Evolutionary conservation across 2,113 vertebrate species (phyloP).

Genomic region (human): DNA sequence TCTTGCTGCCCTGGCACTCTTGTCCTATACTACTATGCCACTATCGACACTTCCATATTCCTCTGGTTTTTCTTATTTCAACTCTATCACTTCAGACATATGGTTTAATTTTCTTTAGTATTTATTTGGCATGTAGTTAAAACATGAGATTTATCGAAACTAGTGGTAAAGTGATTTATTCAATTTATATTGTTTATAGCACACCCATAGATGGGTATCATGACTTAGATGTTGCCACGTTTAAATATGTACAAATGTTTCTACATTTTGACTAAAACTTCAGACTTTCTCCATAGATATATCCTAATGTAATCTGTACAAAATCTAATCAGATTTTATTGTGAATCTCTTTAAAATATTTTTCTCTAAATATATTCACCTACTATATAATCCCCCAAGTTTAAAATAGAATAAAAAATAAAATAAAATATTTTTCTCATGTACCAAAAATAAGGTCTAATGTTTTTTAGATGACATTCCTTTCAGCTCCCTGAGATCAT

Average conservation of each 20-base stretch:
- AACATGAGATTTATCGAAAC: not conserved
- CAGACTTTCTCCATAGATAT: not conserved
- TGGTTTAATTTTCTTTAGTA: not conserved
- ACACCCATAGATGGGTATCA: not conserved
- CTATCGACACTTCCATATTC: rapidly evolving
- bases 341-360: not conserved
- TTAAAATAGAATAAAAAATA: not conserved
- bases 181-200: not conserved
- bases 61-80: not conserved
- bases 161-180: not conserved
- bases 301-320: not conserved
- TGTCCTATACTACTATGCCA: no score
- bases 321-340: not conserved
- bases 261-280: not conserved
- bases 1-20: not conserved
- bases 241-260: not conserved
- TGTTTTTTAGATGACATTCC: not conserved
- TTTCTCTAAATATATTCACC: not conserved
- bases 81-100: not conserved
- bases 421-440: not conserved
- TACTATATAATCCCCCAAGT: no score
- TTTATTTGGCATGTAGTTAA: not conserved
- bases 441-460: not conserved
- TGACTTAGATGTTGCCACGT: not conserved
- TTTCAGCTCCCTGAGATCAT: not conserved